Evolutionary conservation across 2,113 vertebrate genomes (phyloP), one percentile per base, ranked within the genome.

Genomic region (Amia ocellicauda): DNA sequence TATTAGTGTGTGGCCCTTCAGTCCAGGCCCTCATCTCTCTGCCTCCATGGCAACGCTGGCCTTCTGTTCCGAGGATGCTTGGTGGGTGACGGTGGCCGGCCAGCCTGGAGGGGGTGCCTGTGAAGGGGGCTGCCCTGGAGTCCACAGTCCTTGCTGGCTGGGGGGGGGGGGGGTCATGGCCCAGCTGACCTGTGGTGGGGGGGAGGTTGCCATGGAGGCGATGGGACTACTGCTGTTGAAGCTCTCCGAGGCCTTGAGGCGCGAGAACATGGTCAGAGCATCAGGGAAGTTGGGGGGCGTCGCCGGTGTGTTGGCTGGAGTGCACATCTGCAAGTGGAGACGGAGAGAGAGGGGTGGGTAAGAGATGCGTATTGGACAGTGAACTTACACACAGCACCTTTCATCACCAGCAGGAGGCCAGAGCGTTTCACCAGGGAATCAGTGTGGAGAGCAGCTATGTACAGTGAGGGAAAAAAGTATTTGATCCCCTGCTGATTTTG

Each of bases 261-360:
- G 87, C 42, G 96, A 96, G 84, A 98, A 98, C 95, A 98, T 98
- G 86, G 95, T 93, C 82, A 98, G 84, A 16, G 96, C 89, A 0
- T 99, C 95, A 0, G 95, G 96, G 78, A 99, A 98, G 90, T 98
- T 99, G 54, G 96, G 96, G 29, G 95, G 95, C 1, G 95, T 98
- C 54, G 95, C 96, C 0, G 96, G 96, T 31, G 95, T 98, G 91
- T 99, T 99, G 88, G 95, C 93, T 0, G 96, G 96, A 81, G 96
- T 95, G 83, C 96, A 97, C 96, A 99, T 98, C 96, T 99, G 88
- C 0, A n/a, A n/a, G n/a, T 0, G 67, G 67, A 65, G 53, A 65
- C 74, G 76, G 64, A 78, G n/a, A 75, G 20, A 23, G 28, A 7
- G 50, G n/a, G 47, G 63, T 2, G 64, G 9, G 57, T 1, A 24